Evolutionary conservation across 2,888 invertebrate genomes (phyloP).

Genomic region (Octodonta nipae): DNA sequence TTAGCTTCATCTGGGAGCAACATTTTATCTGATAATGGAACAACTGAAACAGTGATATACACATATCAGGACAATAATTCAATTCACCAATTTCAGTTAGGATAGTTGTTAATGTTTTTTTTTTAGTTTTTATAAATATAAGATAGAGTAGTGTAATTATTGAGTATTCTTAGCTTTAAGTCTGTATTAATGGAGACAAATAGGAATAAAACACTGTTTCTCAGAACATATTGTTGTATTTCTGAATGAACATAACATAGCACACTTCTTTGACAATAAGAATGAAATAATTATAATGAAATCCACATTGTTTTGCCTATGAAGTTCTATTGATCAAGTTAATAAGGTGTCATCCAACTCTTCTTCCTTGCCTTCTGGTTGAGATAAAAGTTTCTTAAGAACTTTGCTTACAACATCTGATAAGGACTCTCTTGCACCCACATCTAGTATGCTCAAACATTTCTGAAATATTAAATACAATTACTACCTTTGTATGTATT

Average conservation of each 20-base stretch:
- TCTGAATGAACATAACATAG: too few species aligned
- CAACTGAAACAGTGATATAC: constrained; percentile 39
- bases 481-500: not conserved
- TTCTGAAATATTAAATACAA: constrained; percentile 39
- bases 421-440: constrained; percentile 78
- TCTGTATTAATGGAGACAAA: too few species aligned
- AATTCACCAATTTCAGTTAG: constrained; percentile 32
- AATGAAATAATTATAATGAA: too few species aligned
- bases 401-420: constrained; percentile 82
- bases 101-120: constrained; percentile 8
- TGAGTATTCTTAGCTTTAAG: too few species aligned
- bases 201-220: too few species aligned
- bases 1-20: constrained; percentile 33
- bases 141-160: too few species aligned
- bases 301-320: too few species aligned
- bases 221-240: too few species aligned
- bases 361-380: constrained; percentile 74
- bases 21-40: constrained; percentile 32
- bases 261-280: too few species aligned
- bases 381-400: constrained; percentile 61
- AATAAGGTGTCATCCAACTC: constrained; percentile 85
- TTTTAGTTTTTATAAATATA: too few species aligned
- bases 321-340: constrained; percentile 51
- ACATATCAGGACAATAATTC: constrained; percentile 35
- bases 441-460: constrained; percentile 64